These are phyloP conservation scores for Teleogryllus occipitalis DNA, from an alignment of 1,140 invertebrate genomes.

Conservation along the genomic window DNA sequence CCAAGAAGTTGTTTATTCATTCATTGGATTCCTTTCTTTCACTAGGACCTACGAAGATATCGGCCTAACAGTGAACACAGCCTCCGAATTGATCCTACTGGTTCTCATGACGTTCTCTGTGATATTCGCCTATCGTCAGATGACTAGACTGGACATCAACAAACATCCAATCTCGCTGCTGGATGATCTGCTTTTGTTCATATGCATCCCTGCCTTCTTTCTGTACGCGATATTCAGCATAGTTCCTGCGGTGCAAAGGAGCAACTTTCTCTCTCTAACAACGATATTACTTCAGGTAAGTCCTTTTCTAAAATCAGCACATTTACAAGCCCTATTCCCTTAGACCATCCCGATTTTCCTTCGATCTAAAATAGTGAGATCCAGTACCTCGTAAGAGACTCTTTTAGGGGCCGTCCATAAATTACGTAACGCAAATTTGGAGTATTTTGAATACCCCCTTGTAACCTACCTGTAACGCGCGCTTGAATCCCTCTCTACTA, in stretches of 20 bases:
- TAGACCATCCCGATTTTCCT: no score
- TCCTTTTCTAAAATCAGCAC: no score
- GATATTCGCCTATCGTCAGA: slow-evolving; percentile 47
- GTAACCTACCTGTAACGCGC: no score
- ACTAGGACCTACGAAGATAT: slow-evolving; percentile 36
- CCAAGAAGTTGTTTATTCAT: no score
- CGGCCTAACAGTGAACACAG: slow-evolving; percentile 39
- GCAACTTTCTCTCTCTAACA: slow-evolving; percentile 42
- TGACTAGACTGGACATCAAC: slow-evolving; percentile 53
- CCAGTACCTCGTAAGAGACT: no score
- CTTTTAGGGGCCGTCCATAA: no score
- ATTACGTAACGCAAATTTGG: no score
- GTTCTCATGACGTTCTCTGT: slow-evolving; percentile 44
- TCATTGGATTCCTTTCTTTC: no score
- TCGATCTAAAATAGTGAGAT: no score
- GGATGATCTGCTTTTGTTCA: slow-evolving; percentile 59
- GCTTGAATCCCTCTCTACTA: no score
- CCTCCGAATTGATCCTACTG: slow-evolving; percentile 41
- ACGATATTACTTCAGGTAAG: slow-evolving; percentile 46
- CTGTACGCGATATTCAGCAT: slow-evolving; percentile 56
- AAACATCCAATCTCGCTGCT: slow-evolving; percentile 54
- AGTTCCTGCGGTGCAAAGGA: slow-evolving; percentile 46
- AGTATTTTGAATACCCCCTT: no score
- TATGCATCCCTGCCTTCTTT: slow-evolving; percentile 64
- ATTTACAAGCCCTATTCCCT: no score